Evolutionary conservation across 2,888 invertebrate species (phyloP), one percentile per base, ranked within the genome.

Genomic region (Eucera pruinosa): DNA sequence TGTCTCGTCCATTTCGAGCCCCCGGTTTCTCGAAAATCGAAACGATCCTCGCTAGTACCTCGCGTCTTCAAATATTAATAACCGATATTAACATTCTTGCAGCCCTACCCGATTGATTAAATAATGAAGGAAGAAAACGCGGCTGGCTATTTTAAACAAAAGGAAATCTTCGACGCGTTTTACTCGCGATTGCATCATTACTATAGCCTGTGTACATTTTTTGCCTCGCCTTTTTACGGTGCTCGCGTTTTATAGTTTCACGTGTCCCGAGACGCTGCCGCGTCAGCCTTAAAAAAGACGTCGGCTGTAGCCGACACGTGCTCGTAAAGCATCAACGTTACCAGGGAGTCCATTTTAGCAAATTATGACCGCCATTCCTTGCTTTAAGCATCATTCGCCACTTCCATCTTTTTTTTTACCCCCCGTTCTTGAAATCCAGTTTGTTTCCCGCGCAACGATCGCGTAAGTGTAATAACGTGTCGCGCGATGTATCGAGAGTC

Each of bases 241-340:
- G 23, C n/a, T 15, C 45, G 15, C 20, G 33, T 48, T 71, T 71
- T 71, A 71, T 18, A 55, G 41, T 41, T 68, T 48, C 39, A 41
- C 70, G 48, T 71, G 48, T 57, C 30, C 36, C 18, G 69, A 48
- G 47, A 55, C 69, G 39, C 41, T 48, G 30, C 47, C 18, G 11
- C 69, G 30, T 41, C 48, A 48, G 69, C 27, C 41, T 47, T 57
- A 45, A 72, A 47, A 50, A 52, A 70, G 43, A 41, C 27, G 43
- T 55, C 41, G 25, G 15, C 15, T 57, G n/a, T 30, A 68, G 71
- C 41, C 54, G 27, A 71, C 72, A 33, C 45, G 15, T 39, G 18
- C 58, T 54, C 72, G 73, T 73, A 73, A 73, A 72, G 33, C 61
- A 55, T 72, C 73, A 61, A 11, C 47, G 20, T 54, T 61, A 45